Conservation (phyloP, 2,888 invertebrate species). For the Phytoseiulus persimilis region DNA sequence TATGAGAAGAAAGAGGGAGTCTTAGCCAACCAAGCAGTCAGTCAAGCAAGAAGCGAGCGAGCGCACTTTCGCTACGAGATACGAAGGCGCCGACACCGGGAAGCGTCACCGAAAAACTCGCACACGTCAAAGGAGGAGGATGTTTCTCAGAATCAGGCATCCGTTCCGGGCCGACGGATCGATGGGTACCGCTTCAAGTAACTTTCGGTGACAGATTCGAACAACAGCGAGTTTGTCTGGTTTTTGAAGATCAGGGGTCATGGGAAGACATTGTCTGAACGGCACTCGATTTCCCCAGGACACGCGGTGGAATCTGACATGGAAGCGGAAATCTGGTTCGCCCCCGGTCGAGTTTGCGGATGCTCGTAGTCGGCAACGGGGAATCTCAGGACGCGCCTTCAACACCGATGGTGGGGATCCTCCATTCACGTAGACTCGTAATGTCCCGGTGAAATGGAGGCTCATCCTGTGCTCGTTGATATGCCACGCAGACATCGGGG, state of each 20-base stretch:
- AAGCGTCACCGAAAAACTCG: not conserved
- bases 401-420: not conserved
- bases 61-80: not conserved
- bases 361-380: no score
- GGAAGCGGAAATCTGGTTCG: no score
- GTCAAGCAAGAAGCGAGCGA: not conserved
- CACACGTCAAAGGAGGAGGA: not conserved
- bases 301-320: no score
- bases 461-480: not conserved
- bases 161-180: not conserved
- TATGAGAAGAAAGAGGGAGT: conserved; percentile 19
- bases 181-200: no score
- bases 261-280: no score
- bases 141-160: not conserved
- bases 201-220: no score
- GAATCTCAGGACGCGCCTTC: not conserved
- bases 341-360: no score
- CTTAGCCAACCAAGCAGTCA: not conserved
- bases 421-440: not conserved
- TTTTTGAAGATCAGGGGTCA: no score
- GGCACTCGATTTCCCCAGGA: no score
- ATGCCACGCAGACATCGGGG: not conserved
- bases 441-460: not conserved
- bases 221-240: no score
- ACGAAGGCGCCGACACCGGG: not conserved